Conservation (phyloP, 2,797 vertebrate species). For the Anguilla pacifica region DNA sequence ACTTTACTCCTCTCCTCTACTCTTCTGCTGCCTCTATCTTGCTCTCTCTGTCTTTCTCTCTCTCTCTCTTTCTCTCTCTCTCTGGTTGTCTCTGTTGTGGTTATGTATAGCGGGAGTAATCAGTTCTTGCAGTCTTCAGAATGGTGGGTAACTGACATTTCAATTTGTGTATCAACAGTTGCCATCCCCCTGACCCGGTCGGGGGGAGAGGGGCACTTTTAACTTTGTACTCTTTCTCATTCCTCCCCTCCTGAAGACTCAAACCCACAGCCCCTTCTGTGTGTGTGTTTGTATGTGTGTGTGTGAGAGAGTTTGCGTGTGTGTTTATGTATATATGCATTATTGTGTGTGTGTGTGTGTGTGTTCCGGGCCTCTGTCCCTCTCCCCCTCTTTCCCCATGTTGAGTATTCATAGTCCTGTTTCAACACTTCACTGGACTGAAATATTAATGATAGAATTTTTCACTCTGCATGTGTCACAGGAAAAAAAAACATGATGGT, state of each 20-base stretch:
- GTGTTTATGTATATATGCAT: not conserved
- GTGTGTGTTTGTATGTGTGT: not conserved
- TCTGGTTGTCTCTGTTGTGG: not conserved
- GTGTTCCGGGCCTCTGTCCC: too few species aligned
- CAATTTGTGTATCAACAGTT: slow-evolving; percentile 1
- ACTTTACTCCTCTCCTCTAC: not conserved
- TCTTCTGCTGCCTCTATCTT: not conserved
- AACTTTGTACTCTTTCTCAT: not conserved
- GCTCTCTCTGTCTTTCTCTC: not conserved
- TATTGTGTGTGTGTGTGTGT: not conserved
- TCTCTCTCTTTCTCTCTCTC: not conserved
- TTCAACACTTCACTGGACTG: slow-evolving; percentile 2
- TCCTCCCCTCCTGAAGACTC: not conserved
- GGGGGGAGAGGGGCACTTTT: not conserved
- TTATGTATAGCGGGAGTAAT: not conserved
- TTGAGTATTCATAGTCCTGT: slow-evolving; percentile 1
- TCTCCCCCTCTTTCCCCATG: not conserved
- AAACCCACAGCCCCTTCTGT: not conserved
- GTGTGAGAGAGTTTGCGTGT: not conserved
- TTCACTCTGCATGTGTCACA: not conserved
- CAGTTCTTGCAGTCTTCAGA: not conserved
- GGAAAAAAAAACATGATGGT: not conserved
- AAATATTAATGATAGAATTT: not conserved
- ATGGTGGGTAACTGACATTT: not conserved
- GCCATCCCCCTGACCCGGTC: not conserved